Evolutionary conservation across 2,888 invertebrate species (phyloP).

Genomic region (Agrochola lychnidis): DNA sequence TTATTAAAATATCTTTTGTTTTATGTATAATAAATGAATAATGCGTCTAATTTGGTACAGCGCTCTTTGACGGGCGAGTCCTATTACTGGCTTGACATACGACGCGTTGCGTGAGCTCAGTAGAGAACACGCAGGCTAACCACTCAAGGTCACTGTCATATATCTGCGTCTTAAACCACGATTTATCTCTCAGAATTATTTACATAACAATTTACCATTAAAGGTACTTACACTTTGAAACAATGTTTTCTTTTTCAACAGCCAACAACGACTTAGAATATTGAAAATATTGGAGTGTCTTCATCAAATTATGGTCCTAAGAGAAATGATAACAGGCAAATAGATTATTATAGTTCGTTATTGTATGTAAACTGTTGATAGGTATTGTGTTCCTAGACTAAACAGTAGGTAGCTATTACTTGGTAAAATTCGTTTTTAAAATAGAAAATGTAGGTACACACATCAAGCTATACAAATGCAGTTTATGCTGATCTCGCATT

Average conservation of each 20-base stretch:
- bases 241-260: conserved; percentile 28
- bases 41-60: too few species aligned
- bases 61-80: too few species aligned
- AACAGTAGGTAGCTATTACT: neutral
- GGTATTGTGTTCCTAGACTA: neutral
- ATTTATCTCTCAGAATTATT: neutral
- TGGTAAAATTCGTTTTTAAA: neutral
- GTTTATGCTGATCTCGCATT: too few species aligned
- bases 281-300: neutral
- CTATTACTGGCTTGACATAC: too few species aligned
- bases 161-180: conserved; percentile 3
- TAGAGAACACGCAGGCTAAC: too few species aligned
- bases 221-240: neutral
- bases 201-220: neutral
- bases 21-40: too few species aligned
- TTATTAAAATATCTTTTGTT: too few species aligned
- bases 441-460: neutral
- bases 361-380: conserved; percentile 5
- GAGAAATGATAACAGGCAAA: conserved; percentile 20
- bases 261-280: conserved; percentile 2
- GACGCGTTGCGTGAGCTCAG: too few species aligned
- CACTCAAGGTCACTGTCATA: too few species aligned
- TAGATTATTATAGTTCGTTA: neutral
- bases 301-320: neutral
- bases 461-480: too few species aligned